Evolutionary conservation across 2,113 vertebrate genomes (phyloP).

Genomic region (Anolis sagrei): DNA sequence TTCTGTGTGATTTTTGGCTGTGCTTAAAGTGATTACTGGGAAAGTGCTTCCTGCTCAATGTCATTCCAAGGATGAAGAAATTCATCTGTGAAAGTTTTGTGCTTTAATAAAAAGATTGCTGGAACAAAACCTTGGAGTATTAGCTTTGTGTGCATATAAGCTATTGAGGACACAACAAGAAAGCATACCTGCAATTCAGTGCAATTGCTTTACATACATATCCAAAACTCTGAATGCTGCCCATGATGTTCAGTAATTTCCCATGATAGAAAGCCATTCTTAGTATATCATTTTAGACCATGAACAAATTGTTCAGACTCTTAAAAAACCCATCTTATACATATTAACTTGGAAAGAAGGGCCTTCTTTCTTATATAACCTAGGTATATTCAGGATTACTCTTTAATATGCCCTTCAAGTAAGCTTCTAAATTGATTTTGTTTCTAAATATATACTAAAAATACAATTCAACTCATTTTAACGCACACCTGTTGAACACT

Average conservation of each 20-base stretch:
- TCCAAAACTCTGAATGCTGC: not conserved
- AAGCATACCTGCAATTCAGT: not conserved
- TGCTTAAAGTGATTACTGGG: constrained; percentile 67
- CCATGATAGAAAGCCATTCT: not conserved
- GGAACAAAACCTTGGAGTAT: constrained; percentile 60
- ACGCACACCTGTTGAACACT: constrained; percentile 21
- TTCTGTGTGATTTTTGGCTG: constrained; percentile 63
- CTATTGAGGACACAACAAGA: not conserved
- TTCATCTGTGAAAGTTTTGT: constrained; percentile 56
- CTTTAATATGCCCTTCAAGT: not conserved
- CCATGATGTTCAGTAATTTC: not conserved
- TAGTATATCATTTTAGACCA: not conserved
- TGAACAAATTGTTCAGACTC: not conserved
- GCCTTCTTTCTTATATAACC: too few species aligned
- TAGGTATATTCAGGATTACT: too few species aligned
- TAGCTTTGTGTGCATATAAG: constrained; percentile 64
- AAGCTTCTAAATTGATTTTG: not conserved
- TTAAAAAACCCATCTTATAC: not conserved
- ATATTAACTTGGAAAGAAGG: not conserved
- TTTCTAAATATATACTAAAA: constrained; percentile 18
- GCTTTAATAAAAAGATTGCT: constrained; percentile 73
- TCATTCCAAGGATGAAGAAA: constrained; percentile 69
- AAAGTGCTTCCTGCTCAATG: constrained; percentile 66
- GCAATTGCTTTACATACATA: not conserved
- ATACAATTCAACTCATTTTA: not conserved